A percentile compares a stretch with the other conserved stretches of the same genome.
Evolutionary conservation across 2,113 vertebrate genomes (phyloP).

Genomic region (Clarias batrachus): DNA sequence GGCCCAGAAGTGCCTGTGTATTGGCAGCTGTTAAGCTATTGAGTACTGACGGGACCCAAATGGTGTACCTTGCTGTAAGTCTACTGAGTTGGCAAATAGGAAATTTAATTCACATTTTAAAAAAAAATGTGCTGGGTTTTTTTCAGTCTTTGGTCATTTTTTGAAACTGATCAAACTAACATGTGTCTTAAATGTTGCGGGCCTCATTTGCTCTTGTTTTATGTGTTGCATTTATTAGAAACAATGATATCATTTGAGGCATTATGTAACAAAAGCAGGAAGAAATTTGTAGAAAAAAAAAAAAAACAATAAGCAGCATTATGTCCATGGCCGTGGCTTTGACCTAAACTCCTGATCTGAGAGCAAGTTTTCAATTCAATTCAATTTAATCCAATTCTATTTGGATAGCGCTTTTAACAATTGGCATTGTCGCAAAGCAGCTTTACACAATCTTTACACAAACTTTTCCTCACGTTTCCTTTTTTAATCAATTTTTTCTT

Average conservation of each 20-base stretch:
- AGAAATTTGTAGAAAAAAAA: constrained; percentile 59
- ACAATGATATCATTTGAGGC: background rate
- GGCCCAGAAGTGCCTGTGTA: constrained; percentile 71
- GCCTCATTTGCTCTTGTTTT: background rate
- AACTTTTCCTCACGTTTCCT: background rate
- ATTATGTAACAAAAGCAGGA: background rate
- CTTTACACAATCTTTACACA: too few species aligned
- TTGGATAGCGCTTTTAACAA: too few species aligned
- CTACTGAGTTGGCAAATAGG: background rate
- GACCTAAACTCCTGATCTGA: background rate
- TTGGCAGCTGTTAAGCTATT: constrained; percentile 77
- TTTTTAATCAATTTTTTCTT: too few species aligned
- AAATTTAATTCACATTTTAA: background rate
- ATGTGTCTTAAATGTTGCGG: background rate
- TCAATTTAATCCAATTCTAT: too few species aligned
- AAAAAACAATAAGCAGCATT: background rate
- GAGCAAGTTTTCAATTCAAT: background rate
- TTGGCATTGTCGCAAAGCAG: too few species aligned
- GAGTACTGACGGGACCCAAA: constrained; percentile 69
- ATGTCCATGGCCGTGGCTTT: constrained; percentile 31
- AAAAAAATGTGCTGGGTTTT: background rate
- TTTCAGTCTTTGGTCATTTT: background rate
- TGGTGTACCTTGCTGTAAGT: constrained; percentile 62
- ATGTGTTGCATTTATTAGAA: background rate
- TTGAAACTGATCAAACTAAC: background rate